phyloP scores from a whole-genome alignment of 2,888 invertebrate genomes.

The Mesorhabditis spiculigera region DNA sequence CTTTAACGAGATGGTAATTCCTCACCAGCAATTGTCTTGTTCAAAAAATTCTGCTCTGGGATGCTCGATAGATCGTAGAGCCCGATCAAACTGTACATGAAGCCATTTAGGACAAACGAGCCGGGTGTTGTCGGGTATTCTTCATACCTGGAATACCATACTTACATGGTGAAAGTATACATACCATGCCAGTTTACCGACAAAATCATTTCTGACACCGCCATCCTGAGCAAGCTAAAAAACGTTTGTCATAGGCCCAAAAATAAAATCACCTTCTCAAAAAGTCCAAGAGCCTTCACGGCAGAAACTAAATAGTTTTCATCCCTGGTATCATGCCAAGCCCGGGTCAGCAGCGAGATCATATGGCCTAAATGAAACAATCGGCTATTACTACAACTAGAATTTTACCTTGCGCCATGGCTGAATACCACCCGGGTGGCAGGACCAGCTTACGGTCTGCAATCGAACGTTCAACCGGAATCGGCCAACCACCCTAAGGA shows the following conservation, averaged over 20 bases:
- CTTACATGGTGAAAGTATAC: neutral
- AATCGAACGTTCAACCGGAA: conserved; percentile 72
- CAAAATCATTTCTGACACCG: conserved; percentile 73
- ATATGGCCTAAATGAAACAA: conserved; percentile 70
- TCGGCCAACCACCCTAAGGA: conserved; percentile 77
- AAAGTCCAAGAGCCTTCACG: conserved; percentile 75
- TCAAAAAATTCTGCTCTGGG: neutral
- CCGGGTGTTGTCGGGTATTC: conserved; percentile 95
- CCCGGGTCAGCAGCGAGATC: conserved; percentile 86
- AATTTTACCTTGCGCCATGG: conserved; percentile 80
- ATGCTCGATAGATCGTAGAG: conserved; percentile 78
- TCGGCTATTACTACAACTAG: neutral
- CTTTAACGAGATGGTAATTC: neutral
- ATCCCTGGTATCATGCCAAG: conserved; percentile 75
- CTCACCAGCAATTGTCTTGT: neutral
- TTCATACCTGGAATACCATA: conserved; percentile 80
- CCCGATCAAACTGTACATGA: conserved; percentile 92
- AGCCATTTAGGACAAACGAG: conserved; percentile 93
- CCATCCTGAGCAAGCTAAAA: conserved; percentile 69
- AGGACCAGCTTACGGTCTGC: conserved; percentile 76
- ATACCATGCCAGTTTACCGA: conserved; percentile 16
- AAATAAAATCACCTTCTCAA: conserved; percentile 60
- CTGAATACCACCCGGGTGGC: conserved; percentile 87
- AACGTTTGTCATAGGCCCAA: neutral
- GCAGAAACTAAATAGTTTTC: conserved; percentile 78